Evolutionary conservation across 2,888 invertebrate genomes (phyloP).

Genomic region (Spicauda simplicius): DNA sequence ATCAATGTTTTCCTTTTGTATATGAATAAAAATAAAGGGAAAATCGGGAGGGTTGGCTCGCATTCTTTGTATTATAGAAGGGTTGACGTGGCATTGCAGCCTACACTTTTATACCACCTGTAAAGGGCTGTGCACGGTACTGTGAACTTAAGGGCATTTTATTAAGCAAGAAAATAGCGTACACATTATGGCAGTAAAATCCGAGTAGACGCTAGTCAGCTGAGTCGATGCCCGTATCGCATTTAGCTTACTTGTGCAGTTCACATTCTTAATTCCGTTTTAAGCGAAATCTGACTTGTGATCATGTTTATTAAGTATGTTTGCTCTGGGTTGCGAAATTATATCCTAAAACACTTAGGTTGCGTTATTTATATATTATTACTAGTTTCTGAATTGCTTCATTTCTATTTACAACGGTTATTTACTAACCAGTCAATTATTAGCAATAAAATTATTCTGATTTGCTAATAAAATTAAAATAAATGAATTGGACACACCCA

Average conservation of each 20-base stretch:
- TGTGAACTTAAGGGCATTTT: constrained; percentile 25
- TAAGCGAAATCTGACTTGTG: constrained; percentile 54
- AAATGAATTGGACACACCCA: no score
- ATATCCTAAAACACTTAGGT: not conserved
- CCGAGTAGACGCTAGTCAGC: constrained; percentile 37
- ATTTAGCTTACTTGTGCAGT: constrained; percentile 45
- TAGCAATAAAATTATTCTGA: not conserved
- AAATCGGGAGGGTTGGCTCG: constrained; percentile 54
- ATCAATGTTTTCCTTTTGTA: constrained; percentile 72
- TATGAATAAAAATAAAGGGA: constrained; percentile 59
- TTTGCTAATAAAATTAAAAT: no score
- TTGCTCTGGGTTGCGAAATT: not conserved
- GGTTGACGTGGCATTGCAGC: constrained; percentile 60
- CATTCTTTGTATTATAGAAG: constrained; percentile 64
- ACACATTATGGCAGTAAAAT: constrained; percentile 17
- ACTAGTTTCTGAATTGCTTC: not conserved
- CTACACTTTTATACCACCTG: constrained; percentile 45
- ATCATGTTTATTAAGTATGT: constrained; percentile 10
- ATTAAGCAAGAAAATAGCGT: constrained; percentile 32
- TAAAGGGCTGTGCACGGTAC: constrained; percentile 29
- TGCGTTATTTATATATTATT: not conserved
- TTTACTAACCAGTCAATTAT: not conserved
- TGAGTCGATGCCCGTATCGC: constrained; percentile 38
- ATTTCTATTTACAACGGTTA: not conserved
- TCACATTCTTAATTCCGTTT: constrained; percentile 49